These are phyloP conservation scores for Enteromius mattozi DNA, from an alignment of 2,797 vertebrate species.

Conservation along the genomic window DNA sequence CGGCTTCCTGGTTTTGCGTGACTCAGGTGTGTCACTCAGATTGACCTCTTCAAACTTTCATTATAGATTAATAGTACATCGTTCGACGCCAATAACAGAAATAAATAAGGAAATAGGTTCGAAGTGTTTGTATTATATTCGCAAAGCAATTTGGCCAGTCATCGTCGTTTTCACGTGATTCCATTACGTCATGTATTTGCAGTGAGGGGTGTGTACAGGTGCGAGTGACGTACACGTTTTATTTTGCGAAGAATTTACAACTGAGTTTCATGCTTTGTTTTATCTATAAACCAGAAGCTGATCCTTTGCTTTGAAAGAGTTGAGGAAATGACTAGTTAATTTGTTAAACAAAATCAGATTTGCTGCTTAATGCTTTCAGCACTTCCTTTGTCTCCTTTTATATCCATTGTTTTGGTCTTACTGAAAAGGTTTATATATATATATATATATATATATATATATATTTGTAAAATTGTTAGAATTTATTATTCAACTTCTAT, in stretches of 20 bases:
- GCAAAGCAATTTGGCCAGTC: not conserved
- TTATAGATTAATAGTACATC: not conserved
- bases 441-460: no score
- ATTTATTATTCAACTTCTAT: not conserved
- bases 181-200: constrained; percentile 24
- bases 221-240: not conserved
- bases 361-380: not conserved
- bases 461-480: not conserved
- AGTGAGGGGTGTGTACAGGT: not conserved
- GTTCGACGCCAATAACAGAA: not conserved
- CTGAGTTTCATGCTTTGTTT: not conserved
- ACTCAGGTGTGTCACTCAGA: constrained; percentile 26
- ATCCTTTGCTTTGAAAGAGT: constrained; percentile 58
- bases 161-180: not conserved
- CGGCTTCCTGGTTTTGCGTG: constrained; percentile 35
- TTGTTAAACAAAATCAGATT: constrained; percentile 51
- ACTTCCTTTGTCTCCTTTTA: not conserved
- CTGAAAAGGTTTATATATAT: not conserved
- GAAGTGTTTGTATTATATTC: not conserved
- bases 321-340: constrained; percentile 25
- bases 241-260: not conserved
- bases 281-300: not conserved
- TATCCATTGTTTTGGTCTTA: not conserved
- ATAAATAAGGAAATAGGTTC: no score
- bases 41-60: not conserved